These are phyloP conservation scores for Lymantria monacha DNA, from an alignment of 2,888 invertebrate species.

Conservation along the genomic window DNA sequence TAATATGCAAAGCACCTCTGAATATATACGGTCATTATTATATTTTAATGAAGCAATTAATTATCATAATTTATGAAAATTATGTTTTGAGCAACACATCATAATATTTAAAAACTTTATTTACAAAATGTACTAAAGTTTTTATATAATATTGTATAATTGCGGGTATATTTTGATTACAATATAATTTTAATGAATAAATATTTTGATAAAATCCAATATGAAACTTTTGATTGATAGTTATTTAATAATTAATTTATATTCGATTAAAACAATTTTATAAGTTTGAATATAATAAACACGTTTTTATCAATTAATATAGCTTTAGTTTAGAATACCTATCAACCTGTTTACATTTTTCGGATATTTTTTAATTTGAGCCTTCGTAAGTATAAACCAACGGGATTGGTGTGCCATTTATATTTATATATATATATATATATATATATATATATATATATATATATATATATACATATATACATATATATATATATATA, in stretches of 20 bases:
- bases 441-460: too few species aligned
- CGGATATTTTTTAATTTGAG: too few species aligned
- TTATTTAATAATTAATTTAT: slow-evolving; percentile 1
- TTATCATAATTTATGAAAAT: slow-evolving; percentile 18
- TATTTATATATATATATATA: too few species aligned
- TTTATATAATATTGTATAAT: slow-evolving; percentile 2
- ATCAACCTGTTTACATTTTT: too few species aligned
- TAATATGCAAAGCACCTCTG: too few species aligned
- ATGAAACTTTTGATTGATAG: background rate
- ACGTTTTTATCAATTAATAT: too few species aligned
- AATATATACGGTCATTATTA: too few species aligned
- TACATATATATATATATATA: too few species aligned
- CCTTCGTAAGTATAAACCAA: too few species aligned
- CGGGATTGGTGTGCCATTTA: too few species aligned
- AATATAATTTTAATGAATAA: background rate
- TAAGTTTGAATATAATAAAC: slow-evolving; percentile 7
- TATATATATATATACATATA: too few species aligned
- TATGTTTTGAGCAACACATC: background rate
- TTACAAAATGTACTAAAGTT: slow-evolving; percentile 1
- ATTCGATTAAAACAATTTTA: slow-evolving; percentile 8
- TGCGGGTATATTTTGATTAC: slow-evolving; percentile 1
- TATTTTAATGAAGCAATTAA: slow-evolving; percentile 19
- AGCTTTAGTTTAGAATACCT: too few species aligned
- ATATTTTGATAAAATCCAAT: background rate
- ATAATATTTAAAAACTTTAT: background rate